Conservation (phyloP, 2,113 vertebrate genomes). For the Equus quagga region DNA sequence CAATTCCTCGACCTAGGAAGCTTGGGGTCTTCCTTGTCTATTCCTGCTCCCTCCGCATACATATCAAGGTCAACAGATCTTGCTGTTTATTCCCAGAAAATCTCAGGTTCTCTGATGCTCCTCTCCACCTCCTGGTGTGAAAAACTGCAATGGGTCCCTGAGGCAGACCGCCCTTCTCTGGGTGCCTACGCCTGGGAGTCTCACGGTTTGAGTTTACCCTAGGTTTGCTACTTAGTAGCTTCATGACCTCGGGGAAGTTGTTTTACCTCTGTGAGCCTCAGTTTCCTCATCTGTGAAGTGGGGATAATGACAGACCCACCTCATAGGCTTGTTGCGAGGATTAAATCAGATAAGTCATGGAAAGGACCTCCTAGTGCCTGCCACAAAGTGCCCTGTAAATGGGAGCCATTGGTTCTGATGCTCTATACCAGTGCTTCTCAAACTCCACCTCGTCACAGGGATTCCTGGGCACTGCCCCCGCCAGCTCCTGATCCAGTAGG, state of each 20-base stretch:
- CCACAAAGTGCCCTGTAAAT: not conserved
- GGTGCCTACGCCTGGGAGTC: too few relatives aligned
- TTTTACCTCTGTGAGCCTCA: not conserved
- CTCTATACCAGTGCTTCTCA: fast-evolving
- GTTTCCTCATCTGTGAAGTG: not conserved
- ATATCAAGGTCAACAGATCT: not conserved
- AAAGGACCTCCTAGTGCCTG: not conserved
- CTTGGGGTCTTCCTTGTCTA: not conserved
- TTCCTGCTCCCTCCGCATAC: not conserved
- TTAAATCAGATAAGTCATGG: not conserved
- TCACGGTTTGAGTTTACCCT: not conserved
- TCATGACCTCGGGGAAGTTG: not conserved
- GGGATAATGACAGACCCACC: not conserved
- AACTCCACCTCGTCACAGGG: not conserved
- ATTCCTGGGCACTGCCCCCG: not conserved
- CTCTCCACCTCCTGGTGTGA: not conserved
- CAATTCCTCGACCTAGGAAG: not conserved
- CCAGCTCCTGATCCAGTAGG: not conserved
- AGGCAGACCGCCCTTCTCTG: not conserved
- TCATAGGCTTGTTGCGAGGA: not conserved
- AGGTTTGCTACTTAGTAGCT: not conserved
- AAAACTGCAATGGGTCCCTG: not conserved
- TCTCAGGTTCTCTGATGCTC: not conserved
- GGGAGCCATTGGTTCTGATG: fast-evolving
- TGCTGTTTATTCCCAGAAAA: not conserved